Evolutionary conservation across 2,797 vertebrate species (phyloP), one percentile per base, ranked within the genome.

Genomic region (Rallus crepitans): DNA sequence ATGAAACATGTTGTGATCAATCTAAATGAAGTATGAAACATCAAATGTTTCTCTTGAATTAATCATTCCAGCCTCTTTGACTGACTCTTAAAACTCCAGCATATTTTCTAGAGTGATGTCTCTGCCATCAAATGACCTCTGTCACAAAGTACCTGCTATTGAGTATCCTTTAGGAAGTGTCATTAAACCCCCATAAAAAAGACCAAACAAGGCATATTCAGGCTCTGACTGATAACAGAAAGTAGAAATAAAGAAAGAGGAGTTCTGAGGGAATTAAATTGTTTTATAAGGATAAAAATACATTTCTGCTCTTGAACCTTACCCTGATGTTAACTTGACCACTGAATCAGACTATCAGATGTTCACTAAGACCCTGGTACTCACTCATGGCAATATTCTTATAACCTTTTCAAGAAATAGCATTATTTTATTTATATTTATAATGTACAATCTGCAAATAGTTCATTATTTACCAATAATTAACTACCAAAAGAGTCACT

Each of bases 61-160:
- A 94, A 94, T 93, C 76, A 70, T 84, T 82, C 86, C 89, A 96
- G 70, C 64, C 92, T 95, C 64, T 72, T 93, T 87, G 96, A 96
- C 1, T 94, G 93, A 96, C 93, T 94, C 65, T 39, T 35, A 9
- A 21, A 96, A 94, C 94, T 59, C 56, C 9, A 94, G 76, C 59
- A 42, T 35, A 69, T 95, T 95, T 96, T 86, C 85, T 94, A 94
- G 77, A 92, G 77, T 39, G 47, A 84, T 85, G 5, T 39, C 94
- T 80, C 17, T 25, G 40, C 42, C 80, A 69, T 59, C 73, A 66
- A 80, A 94, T n/a, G 2, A 17, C 7, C 45, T 69, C 88, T 71
- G 90, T 55, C 89, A 95, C 90, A 92, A 84, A 93, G 39, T 45
- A 18, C 52, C 70, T 7, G 2, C 27, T 48, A 56, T 17, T 23